Evolutionary conservation across 1,140 invertebrate species (phyloP).

Genomic region (Lordiphosa collinella): DNA sequence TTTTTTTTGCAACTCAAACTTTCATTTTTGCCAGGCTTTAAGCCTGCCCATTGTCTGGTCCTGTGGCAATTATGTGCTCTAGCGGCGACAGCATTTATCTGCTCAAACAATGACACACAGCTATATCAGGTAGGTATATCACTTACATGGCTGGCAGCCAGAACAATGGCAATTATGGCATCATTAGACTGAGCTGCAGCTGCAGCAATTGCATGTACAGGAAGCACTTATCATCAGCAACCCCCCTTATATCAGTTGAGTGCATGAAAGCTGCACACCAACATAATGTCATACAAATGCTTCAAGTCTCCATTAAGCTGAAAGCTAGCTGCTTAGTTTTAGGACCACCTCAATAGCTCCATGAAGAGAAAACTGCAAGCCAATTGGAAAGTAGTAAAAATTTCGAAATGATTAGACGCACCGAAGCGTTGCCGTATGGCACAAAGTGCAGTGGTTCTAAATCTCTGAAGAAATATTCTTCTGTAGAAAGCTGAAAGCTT

Average conservation of each 20-base stretch:
- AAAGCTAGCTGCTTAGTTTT: slow-evolving; percentile 23
- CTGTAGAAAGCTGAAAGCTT: no score
- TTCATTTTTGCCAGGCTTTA: no score
- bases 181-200: slow-evolving; percentile 51
- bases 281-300: background rate
- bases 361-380: slow-evolving; percentile 32
- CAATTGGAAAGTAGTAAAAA: slow-evolving; percentile 38
- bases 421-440: background rate
- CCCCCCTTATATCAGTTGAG: slow-evolving; percentile 23
- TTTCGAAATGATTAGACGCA: slow-evolving; percentile 30
- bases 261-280: slow-evolving; percentile 36
- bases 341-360: slow-evolving; percentile 10
- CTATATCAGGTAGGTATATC: slow-evolving; percentile 29
- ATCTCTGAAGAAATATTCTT: no score
- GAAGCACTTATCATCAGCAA: slow-evolving; percentile 39
- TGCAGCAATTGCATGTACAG: slow-evolving; percentile 43
- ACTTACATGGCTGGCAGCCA: slow-evolving; percentile 40
- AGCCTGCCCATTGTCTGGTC: slow-evolving; percentile 24
- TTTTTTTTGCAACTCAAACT: background rate
- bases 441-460: background rate
- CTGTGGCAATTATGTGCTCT: slow-evolving; percentile 52
- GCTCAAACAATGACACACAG: slow-evolving; percentile 46
- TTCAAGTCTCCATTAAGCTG: slow-evolving; percentile 3
- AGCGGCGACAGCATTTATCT: slow-evolving; percentile 58
- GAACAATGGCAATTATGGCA: slow-evolving; percentile 66